Evolutionary conservation across 2,797 vertebrate genomes (phyloP).

Genomic region (Pyrrhura leucotis): DNA sequence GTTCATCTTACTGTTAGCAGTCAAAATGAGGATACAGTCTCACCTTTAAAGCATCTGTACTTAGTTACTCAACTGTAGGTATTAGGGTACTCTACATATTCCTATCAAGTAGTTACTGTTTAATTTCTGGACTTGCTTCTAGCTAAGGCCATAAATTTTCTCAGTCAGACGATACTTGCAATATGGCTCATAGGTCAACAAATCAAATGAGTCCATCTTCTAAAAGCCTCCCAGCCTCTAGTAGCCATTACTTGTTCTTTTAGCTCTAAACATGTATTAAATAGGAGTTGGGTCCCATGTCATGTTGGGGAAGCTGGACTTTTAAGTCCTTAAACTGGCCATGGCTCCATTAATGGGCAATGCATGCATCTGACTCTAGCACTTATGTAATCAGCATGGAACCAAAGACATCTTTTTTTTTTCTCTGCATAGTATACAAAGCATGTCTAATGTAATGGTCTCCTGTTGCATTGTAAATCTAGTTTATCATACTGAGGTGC

Average conservation of each 20-base stretch:
- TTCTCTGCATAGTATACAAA: not conserved
- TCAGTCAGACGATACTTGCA: not conserved
- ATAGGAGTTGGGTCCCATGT: rapidly evolving
- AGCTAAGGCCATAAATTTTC: not conserved
- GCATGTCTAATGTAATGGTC: not conserved
- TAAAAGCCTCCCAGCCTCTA: not conserved
- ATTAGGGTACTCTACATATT: not conserved
- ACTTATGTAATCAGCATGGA: not conserved
- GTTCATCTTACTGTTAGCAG: not conserved
- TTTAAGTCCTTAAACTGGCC: not conserved
- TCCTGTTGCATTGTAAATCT: not conserved
- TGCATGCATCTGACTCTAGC: rapidly evolving
- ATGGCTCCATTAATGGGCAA: not conserved
- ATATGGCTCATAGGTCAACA: not conserved
- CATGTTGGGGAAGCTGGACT: not conserved
- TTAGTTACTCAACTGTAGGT: not conserved
- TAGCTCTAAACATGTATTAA: not conserved
- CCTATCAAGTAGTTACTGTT: not conserved
- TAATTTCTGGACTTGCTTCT: not conserved
- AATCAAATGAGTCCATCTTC: not conserved
- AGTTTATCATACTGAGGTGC: not conserved
- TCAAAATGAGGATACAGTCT: not conserved
- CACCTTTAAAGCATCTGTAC: not conserved
- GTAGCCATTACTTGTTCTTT: not conserved
- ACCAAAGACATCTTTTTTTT: not conserved